Evolutionary conservation across 2,888 invertebrate species (phyloP).

Genomic region (Clitarchus hookeri): DNA sequence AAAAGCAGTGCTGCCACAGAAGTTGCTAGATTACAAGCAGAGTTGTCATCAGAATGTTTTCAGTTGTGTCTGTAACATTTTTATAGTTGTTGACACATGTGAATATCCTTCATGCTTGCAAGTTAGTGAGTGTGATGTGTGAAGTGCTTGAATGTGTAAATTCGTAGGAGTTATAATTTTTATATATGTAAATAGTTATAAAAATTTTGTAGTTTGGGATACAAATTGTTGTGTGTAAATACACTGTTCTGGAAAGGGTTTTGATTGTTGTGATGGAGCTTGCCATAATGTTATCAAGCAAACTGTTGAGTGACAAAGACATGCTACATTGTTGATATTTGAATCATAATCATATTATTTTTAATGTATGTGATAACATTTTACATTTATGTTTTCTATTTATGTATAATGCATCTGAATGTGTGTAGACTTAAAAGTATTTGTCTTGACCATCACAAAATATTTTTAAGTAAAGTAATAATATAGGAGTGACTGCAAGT

Average conservation of each 20-base stretch:
- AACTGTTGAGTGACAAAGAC: neutral
- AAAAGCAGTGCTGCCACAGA: too few relatives aligned
- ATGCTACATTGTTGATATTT: neutral
- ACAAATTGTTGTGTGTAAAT: neutral
- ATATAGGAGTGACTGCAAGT: neutral
- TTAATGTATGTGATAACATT: slow-evolving; percentile 14
- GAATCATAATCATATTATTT: neutral
- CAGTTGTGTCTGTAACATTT: neutral
- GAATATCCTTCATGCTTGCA: neutral
- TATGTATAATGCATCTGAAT: neutral
- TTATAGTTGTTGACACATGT: neutral
- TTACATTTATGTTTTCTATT: neutral
- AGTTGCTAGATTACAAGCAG: neutral
- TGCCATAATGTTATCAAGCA: neutral
- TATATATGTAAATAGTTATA: neutral
- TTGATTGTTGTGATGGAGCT: neutral
- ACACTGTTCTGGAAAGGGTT: neutral
- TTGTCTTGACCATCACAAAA: neutral
- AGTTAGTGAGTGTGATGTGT: neutral
- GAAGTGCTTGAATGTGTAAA: neutral
- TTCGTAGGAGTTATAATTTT: neutral
- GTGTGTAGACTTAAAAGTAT: slow-evolving; percentile 11
- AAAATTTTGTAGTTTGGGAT: neutral
- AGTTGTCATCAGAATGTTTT: neutral
- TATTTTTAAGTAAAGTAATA: neutral